phyloP scores from a whole-genome alignment of 2,888 invertebrate genomes.

The Miltochrista miniata region DNA sequence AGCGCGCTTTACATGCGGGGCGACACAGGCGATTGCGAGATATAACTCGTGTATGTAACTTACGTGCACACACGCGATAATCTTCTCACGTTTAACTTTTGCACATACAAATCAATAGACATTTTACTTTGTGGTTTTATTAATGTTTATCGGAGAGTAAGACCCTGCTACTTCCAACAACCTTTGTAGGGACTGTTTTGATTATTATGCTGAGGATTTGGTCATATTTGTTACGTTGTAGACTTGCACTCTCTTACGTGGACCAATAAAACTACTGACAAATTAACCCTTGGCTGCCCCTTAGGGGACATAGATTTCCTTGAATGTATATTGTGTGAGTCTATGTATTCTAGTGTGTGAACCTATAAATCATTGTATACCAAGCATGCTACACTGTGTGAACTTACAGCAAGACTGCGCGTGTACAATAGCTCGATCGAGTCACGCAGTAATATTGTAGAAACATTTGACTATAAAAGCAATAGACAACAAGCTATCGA shows the following conservation, averaged over 20 bases:
- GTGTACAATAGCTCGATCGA: constrained; percentile 35
- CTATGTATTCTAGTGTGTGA: constrained; percentile 50
- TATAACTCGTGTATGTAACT: too few species aligned
- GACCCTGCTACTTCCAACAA: too few species aligned
- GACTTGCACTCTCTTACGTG: too few species aligned
- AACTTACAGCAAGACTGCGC: constrained; percentile 33
- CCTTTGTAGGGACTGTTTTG: too few species aligned
- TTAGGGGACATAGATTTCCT: too few species aligned
- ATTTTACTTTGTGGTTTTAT: neutral
- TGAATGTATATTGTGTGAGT: constrained; percentile 1
- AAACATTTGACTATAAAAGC: constrained; percentile 36
- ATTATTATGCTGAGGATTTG: too few species aligned
- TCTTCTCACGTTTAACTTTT: neutral
- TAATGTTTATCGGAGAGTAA: too few species aligned
- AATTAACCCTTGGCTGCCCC: too few species aligned
- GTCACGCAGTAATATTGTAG: constrained; percentile 33
- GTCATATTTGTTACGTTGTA: too few species aligned
- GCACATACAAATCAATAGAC: neutral
- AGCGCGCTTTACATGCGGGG: neutral
- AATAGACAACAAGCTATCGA: constrained; percentile 33
- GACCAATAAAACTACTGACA: too few species aligned
- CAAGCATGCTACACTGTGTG: constrained; percentile 18
- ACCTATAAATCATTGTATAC: constrained; percentile 58
- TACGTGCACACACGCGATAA: neutral
- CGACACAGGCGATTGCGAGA: neutral